These are phyloP conservation scores for Andrena haemorrhoa DNA, from an alignment of 2,888 invertebrate genomes.

Conservation along the genomic window DNA sequence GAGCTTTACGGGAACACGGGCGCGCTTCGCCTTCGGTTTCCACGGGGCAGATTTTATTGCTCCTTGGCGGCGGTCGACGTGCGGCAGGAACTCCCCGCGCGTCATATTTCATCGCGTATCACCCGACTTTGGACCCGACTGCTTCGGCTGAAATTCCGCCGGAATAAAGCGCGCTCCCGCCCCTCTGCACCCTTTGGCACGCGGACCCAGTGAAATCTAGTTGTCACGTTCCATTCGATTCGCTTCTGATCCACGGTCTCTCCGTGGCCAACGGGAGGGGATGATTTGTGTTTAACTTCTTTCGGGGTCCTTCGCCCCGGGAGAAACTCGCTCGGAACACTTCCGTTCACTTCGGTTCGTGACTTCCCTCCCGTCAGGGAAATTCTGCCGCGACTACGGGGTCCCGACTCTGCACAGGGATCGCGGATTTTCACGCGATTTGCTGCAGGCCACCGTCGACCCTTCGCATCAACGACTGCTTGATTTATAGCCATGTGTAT, in stretches of 20 bases:
- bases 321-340: constrained; percentile 24
- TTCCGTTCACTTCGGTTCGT: constrained; percentile 28
- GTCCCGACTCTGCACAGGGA: background rate
- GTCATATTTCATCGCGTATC: constrained; percentile 72
- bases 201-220: constrained; percentile 56
- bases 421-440: constrained; percentile 4
- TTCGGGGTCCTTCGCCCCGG: constrained; percentile 20
- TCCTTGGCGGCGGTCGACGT: constrained; percentile 52
- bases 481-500: background rate
- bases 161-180: constrained; percentile 55
- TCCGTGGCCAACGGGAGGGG: constrained; percentile 13
- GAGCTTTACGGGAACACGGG: constrained; percentile 20
- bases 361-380: constrained; percentile 18
- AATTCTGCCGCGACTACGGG: constrained; percentile 9
- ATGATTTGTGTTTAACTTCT: constrained; percentile 64
- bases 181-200: constrained; percentile 45
- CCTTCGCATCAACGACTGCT: background rate
- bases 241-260: constrained; percentile 55
- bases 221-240: constrained; percentile 66
- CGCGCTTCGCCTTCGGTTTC: constrained; percentile 47
- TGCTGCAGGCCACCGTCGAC: background rate
- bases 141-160: constrained; percentile 55
- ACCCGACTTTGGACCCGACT: constrained; percentile 43
- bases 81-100: constrained; percentile 36
- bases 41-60: constrained; percentile 67